A percentile compares a stretch with the other conserved stretches of the same genome.
Evolutionary conservation across 2,113 vertebrate genomes (phyloP).

Genomic region (Sylvietta virens): DNA sequence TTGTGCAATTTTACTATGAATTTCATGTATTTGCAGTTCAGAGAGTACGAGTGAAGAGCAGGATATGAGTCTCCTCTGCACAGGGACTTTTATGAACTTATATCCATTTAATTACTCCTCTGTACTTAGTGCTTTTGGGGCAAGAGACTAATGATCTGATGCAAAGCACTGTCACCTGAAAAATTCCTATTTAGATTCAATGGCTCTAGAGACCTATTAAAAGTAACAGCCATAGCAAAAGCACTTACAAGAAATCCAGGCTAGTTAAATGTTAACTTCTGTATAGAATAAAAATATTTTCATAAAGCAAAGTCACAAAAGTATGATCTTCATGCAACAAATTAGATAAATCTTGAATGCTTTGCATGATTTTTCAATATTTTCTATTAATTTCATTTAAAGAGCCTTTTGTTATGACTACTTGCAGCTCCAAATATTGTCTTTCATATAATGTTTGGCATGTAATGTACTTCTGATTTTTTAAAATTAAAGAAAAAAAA

Average conservation of each 20-base stretch:
- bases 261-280: background rate
- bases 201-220: background rate
- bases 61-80: background rate
- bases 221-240: background rate
- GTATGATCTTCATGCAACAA: background rate
- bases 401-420: background rate
- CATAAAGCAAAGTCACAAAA: background rate
- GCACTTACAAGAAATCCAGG: background rate
- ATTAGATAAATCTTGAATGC: background rate
- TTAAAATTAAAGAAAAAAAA: background rate
- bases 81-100: background rate
- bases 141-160: background rate
- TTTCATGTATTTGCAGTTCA: background rate
- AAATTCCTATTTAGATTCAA: background rate
- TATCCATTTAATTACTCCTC: background rate
- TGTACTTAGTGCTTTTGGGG: background rate
- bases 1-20: background rate
- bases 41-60: background rate
- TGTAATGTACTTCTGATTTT: background rate
- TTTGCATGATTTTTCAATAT: background rate
- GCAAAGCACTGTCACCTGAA: background rate
- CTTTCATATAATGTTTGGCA: background rate
- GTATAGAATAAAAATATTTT: background rate
- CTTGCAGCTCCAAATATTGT: background rate
- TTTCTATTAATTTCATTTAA: background rate